Base-by-base conservation (phyloP, 2,888 invertebrate genomes). In the Iphiclides podalirius region DNA sequence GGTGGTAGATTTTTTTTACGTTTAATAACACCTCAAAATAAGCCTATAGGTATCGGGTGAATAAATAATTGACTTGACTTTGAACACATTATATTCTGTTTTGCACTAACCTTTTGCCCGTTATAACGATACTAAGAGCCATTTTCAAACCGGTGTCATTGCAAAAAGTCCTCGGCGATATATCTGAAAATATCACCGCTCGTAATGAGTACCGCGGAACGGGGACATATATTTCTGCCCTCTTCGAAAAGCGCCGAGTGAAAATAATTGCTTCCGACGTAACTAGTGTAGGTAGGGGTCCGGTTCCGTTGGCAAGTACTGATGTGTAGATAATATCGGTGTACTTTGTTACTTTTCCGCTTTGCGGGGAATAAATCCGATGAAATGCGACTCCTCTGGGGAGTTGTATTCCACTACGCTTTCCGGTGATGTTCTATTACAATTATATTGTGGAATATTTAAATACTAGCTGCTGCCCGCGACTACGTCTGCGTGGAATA, bases 261-360 rank as follows among this genome's bases (percentile, higher is more conserved):
- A 69, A 70, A 75, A 76, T 75, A 78, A 79, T 77, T 75, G 74
- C 71, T 74, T 76, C 72, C 74, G 66, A 64, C 67, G 64, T 64
- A 63, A 61, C 60, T 63, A 63, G 66, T 63, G 65, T 58, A 58
- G 47, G 55, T 55, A 50, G 43, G 39, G 42, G 55, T 41, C 40
- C 51, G 47, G 46, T 49, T 49, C 56, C 53, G 56, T 58, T 53
- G 39, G 28, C 35, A 33, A 36, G 40, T 44, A 50, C 35, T 35
- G 50, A 44, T 45, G 43, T 50, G 40, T 50, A 40, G 49, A 37
- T 46, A 37, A 38, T 39, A 38, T 35, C 43, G 16, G 39, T 39
- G 23, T 33, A 39, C 39, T 39, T 12, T 46, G 38, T 15, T 46
- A 33, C 38, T 8, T 39, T 31, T 39, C 39, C 33, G 13, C 15